phyloP scores from a whole-genome alignment of 2,888 invertebrate species.

The Strigamia transsilvanica region DNA sequence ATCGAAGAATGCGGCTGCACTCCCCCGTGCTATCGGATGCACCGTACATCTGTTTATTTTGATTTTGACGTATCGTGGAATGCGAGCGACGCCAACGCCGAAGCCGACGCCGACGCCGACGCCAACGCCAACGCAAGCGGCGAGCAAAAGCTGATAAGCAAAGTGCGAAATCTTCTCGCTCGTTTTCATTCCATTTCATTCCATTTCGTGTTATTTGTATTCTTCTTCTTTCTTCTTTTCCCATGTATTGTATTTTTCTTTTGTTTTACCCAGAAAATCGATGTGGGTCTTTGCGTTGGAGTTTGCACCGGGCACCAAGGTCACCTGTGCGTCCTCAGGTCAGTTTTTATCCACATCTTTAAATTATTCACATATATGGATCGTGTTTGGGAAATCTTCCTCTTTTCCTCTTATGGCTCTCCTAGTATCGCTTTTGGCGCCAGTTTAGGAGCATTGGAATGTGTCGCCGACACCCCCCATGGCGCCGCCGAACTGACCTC shows the following conservation, averaged over 20 bases:
- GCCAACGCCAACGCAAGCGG: conserved; percentile 9
- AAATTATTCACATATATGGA: conserved; percentile 33
- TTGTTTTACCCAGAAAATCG: conserved; percentile 62
- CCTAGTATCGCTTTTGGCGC: conserved; percentile 16
- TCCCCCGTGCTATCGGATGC: conserved; percentile 64
- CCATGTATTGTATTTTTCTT: no score
- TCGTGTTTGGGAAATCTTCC: conserved; percentile 12
- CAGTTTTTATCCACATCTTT: conserved; percentile 37
- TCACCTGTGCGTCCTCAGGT: conserved; percentile 60
- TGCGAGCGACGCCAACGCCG: not conserved
- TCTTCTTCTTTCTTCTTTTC: no score
- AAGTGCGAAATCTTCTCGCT: not conserved
- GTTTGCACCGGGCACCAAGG: conserved; percentile 61
- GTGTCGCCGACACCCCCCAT: not conserved
- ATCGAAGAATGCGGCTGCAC: conserved; percentile 66
- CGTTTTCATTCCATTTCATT: no score
- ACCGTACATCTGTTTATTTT: conserved; percentile 63
- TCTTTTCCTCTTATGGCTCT: conserved; percentile 29
- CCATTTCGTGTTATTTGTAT: not conserved
- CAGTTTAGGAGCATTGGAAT: conserved; percentile 29
- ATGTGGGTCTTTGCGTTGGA: conserved; percentile 66
- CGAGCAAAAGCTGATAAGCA: conserved; percentile 14
- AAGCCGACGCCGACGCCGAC: no score
- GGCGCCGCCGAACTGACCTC: conserved; percentile 24
- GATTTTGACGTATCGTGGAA: conserved; percentile 50